Conservation (phyloP, 2,888 invertebrate genomes). For the Oligia fasciuncula region DNA sequence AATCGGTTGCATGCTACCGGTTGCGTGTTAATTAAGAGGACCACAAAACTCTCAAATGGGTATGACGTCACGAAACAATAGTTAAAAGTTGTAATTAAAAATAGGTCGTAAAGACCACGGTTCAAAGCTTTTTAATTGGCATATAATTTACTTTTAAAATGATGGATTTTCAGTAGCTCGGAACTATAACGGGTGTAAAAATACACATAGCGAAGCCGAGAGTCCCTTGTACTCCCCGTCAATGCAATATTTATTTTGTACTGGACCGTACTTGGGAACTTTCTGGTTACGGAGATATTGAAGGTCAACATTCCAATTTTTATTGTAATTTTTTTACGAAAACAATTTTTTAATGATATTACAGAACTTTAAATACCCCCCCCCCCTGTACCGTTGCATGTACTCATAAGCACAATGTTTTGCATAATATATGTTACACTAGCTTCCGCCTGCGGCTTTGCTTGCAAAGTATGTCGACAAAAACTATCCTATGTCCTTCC, state of each 20-base stretch:
- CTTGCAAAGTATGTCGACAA: no score
- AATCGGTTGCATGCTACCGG: slow-evolving; percentile 48
- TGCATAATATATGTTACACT: no score
- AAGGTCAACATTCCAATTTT: no score
- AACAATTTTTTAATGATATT: no score
- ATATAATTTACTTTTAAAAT: slow-evolving; percentile 17
- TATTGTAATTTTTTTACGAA: no score
- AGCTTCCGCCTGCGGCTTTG: no score
- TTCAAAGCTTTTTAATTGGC: slow-evolving; percentile 26
- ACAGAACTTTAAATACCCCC: no score
- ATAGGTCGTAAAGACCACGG: slow-evolving; percentile 41
- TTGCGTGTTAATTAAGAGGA: slow-evolving; percentile 62
- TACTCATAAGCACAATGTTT: no score
- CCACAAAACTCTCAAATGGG: slow-evolving; percentile 55
- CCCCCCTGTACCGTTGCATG: no score
- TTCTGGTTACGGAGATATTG: no score
- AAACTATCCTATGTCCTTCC: no score
- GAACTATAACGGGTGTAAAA: not conserved
- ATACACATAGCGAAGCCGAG: not conserved
- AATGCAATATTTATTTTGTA: not conserved
- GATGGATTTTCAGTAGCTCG: not conserved
- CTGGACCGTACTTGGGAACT: not conserved
- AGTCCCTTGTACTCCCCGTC: no score
- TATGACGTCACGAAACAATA: slow-evolving; percentile 54
- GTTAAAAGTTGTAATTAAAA: slow-evolving; percentile 59